Evolutionary conservation across 2,113 vertebrate genomes (phyloP), one percentile per base, ranked within the genome.

Genomic region (Phyllopteryx taeniolatus): DNA sequence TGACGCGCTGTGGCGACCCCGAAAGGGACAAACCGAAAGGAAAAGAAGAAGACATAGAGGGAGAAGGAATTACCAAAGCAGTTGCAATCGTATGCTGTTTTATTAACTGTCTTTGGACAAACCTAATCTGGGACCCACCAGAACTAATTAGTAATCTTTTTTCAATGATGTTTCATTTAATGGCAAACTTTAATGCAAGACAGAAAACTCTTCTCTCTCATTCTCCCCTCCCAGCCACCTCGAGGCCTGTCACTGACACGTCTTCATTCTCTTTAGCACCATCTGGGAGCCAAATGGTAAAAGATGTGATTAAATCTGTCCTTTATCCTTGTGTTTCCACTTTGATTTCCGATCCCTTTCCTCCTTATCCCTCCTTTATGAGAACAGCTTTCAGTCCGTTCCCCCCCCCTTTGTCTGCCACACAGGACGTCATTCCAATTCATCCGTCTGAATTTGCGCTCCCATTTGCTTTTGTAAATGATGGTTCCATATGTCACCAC

Each of bases 241-340:
- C 42, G 49, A 54, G 27, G 66, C 67, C 62, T 59, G 81, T 78
- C 76, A 77, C 81, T 83, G 75, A 46, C 65, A 65, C 62, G 68
- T 63, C 56, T 49, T 51, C 8, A 2, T 67, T 78, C 33, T 54
- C 72, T 70, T 67, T 74, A 77, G 64, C 76, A 74, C 63, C 84
- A 82, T 82, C 79, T 79, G 81, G 76, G 57, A 82, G 67, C 77
- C 72, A 70, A 85, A 60, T 79, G 70, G 85, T 83, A 85, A 67
- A 74, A 83, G 70, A 61, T 76, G 71, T 75, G 79, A 82, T 87
- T 80, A 83, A 85, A 87, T 84, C 78, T 73, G 68, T 81, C 76
- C 79, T 78, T 75, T 76, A 75, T 83, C 77, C 70, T 70, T 77
- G 51, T 79, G 72, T 86, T 82, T 83, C 73, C 70, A 66, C 46